phyloP scores from a whole-genome alignment of 2,888 invertebrate species.

The Phortica okadai region DNA sequence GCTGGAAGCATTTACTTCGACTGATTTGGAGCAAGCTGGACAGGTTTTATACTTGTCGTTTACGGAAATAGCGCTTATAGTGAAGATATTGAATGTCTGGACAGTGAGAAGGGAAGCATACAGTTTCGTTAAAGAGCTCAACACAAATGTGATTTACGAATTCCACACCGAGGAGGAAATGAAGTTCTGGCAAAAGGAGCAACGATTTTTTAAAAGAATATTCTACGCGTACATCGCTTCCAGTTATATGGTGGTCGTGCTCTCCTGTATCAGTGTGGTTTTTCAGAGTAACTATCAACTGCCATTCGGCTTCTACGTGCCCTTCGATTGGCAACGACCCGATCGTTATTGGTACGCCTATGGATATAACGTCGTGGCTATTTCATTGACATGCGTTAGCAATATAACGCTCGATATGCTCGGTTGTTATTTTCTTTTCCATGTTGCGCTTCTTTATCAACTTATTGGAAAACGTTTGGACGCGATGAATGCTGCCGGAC shows the following conservation, averaged over 20 bases:
- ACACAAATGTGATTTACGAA: conserved; percentile 37
- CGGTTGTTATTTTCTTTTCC: conserved; percentile 66
- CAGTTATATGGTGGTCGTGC: conserved; percentile 50
- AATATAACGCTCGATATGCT: conserved; percentile 64
- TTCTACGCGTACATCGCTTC: conserved; percentile 48
- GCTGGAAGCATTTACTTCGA: conserved; percentile 56
- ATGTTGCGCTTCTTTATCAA: conserved; percentile 60
- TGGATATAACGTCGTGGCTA: conserved; percentile 56
- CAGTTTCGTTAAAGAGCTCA: conserved; percentile 53
- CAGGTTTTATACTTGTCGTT: conserved; percentile 67
- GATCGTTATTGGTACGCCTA: conserved; percentile 60
- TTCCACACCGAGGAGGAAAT: conserved; percentile 48
- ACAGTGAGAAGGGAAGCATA: conserved; percentile 45
- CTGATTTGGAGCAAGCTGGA: conserved; percentile 60
- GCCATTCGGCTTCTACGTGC: conserved; percentile 67
- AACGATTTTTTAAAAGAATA: conserved; percentile 51
- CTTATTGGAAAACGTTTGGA: conserved; percentile 62
- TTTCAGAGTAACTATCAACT: conserved; percentile 55
- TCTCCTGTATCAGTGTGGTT: conserved; percentile 48
- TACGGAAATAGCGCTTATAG: conserved; percentile 57
- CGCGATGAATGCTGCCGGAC: conserved; percentile 40
- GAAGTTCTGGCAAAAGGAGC: conserved; percentile 54
- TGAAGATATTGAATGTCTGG: conserved; percentile 68
- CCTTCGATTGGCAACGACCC: conserved; percentile 63
- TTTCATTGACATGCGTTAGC: conserved; percentile 56